Percentiles rank a stretch among this genome's conserved stretches.
These are phyloP conservation scores for Julus scandinavius DNA, from an alignment of 2,888 invertebrate genomes.

Conservation along the genomic window DNA sequence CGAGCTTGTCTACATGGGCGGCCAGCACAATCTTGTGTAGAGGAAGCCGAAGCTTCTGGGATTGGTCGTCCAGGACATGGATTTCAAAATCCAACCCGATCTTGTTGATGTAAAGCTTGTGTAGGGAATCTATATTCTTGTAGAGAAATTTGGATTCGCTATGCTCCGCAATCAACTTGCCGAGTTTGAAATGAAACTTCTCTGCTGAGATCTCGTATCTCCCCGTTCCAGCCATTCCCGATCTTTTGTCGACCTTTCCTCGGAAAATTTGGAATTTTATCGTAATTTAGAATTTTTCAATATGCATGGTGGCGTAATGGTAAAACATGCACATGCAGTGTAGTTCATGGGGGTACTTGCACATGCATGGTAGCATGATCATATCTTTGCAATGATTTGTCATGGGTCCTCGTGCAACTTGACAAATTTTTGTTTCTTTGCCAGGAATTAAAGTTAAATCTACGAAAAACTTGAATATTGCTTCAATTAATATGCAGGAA, in stretches of 20 bases:
- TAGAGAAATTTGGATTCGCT: neutral
- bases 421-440: too few relatives aligned
- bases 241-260: neutral
- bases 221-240: neutral
- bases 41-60: neutral
- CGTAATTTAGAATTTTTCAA: neutral
- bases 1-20: neutral
- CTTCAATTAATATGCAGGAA: too few relatives aligned
- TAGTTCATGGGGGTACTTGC: neutral
- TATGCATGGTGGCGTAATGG: neutral
- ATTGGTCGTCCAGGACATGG: neutral
- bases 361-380: neutral
- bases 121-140: neutral
- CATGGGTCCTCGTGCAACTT: too few relatives aligned
- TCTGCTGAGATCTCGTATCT: conserved; percentile 8
- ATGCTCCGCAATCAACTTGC: neutral
- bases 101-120: conserved; percentile 30
- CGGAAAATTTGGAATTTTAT: neutral
- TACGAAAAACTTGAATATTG: too few relatives aligned
- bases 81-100: neutral
- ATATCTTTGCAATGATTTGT: neutral
- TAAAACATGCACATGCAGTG: too few relatives aligned
- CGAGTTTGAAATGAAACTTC: neutral
- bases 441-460: too few relatives aligned
- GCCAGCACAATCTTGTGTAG: neutral